Evolutionary conservation across 2,113 vertebrate species (phyloP), one percentile per base, ranked within the genome.

Genomic region (Anoplopoma fimbria): DNA sequence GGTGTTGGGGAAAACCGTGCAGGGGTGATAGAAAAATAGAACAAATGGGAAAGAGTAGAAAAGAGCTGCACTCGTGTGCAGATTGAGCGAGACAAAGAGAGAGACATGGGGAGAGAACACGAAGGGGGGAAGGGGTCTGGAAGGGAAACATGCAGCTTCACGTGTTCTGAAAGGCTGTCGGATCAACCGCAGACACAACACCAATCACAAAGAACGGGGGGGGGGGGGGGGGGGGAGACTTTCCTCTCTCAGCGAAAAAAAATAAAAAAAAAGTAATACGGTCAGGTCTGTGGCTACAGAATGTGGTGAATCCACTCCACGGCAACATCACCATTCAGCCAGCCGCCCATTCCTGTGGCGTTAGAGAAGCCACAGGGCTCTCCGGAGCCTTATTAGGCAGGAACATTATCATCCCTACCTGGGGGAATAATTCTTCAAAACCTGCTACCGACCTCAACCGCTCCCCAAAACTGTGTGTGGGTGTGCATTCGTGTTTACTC

Each of bases 371-470:
- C 82, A 86, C 79, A 69, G 31, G 31, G 78, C 68, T 81, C 85
- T 86, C 63, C 53, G 53, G 62, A 86, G 73, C 58, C 36, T 69
- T 38, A 83, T 88, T 90, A 86, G n/a, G n/a, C 61, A 84, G 75
- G 62, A 87, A 73, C 78, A 84, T 87, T 79, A 89, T 82, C 82
- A 62, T 53, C 57, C 23, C 62, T 51, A 86, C 86, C 85, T 82
- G 73, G 74, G 74, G 78, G 77, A 88, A 82, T 53, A 47, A 62
- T 73, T 80, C 82, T 31, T 76, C 25, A 74, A 79, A 75, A 51
- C 69, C 60, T 68, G 63, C 49, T 73, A 77, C 49, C 79, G 61
- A 87, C 74, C 77, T 51, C 79, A 64, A 79, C 73, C 47, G 23
- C 68, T 74, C 49, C 67, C 34, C 51, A 70, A 27, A 69, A 79